Evolutionary conservation across 2,797 vertebrate genomes (phyloP).

Genomic region (Chaunax sp.): DNA sequence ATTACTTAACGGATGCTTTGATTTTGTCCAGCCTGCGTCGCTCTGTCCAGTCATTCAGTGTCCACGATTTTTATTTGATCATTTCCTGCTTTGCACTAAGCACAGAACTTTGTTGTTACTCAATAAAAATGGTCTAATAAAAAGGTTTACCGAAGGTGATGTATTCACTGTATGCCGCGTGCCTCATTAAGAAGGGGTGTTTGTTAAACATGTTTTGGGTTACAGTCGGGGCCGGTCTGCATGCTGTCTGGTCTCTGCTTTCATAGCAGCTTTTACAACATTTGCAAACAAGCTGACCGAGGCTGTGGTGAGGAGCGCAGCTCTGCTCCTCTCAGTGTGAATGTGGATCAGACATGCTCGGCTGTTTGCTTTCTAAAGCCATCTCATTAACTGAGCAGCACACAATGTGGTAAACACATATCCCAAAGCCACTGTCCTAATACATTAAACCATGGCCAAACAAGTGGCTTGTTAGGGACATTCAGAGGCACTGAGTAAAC

Average conservation of each 20-base stretch:
- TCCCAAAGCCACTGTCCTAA: slow-evolving; percentile 37
- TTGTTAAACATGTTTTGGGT: slow-evolving; percentile 55
- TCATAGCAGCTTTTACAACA: slow-evolving; percentile 53
- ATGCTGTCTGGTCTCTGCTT: slow-evolving; percentile 41
- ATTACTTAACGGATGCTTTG: not conserved
- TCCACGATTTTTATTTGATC: slow-evolving; percentile 12
- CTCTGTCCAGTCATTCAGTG: slow-evolving; percentile 5
- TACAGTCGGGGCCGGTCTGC: slow-evolving; percentile 31
- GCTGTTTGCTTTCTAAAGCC: slow-evolving; percentile 60
- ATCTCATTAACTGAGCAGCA: slow-evolving; percentile 47
- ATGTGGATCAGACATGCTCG: slow-evolving; percentile 39
- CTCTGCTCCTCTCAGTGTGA: slow-evolving; percentile 31
- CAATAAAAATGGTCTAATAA: slow-evolving; percentile 44
- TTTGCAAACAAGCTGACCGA: slow-evolving; percentile 50
- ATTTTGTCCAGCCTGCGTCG: not conserved
- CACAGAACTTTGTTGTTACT: slow-evolving; percentile 22
- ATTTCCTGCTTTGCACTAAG: slow-evolving; percentile 8
- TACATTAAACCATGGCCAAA: slow-evolving; percentile 43
- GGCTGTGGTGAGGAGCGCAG: slow-evolving; percentile 21
- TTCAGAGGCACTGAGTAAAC: not conserved
- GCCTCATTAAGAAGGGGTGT: slow-evolving; percentile 60
- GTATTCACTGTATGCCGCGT: slow-evolving; percentile 35
- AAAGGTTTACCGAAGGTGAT: slow-evolving; percentile 42
- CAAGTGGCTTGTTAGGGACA: slow-evolving; percentile 25
- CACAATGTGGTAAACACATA: slow-evolving; percentile 46